These are phyloP conservation scores for Atta cephalotes DNA, from an alignment of 1,140 invertebrate genomes.

Conservation along the genomic window DNA sequence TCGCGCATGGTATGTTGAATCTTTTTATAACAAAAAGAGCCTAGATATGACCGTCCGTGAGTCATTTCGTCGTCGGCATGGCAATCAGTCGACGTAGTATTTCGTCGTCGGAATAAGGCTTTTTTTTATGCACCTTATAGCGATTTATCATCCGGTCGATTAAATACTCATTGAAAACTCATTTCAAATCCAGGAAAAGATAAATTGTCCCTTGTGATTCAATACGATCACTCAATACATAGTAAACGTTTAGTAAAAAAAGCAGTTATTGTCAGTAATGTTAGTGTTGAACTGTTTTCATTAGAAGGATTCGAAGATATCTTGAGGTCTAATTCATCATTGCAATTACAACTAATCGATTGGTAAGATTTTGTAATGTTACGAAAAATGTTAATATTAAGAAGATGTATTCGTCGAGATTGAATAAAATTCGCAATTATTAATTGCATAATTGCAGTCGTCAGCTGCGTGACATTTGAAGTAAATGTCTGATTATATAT, in stretches of 20 bases:
- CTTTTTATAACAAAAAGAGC: slow-evolving; percentile 72
- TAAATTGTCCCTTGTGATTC: neutral
- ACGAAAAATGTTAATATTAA: neutral
- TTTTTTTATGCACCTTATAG: neutral
- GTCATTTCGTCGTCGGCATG: slow-evolving; percentile 48
- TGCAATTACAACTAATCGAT: neutral
- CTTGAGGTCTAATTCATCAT: neutral
- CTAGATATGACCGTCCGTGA: slow-evolving; percentile 63
- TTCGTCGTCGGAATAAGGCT: neutral
- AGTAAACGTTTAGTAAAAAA: neutral
- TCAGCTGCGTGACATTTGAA: slow-evolving; percentile 44
- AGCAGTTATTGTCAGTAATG: neutral
- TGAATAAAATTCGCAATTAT: slow-evolving; percentile 20
- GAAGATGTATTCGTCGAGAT: neutral
- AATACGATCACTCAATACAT: neutral
- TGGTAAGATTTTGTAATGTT: neutral
- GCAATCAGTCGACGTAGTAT: slow-evolving; percentile 23
- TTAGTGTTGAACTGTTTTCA: neutral
- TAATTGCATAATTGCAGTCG: slow-evolving; percentile 30
- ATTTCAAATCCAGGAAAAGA: neutral
- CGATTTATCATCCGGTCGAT: slow-evolving; percentile 26
- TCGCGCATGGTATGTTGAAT: slow-evolving; percentile 61
- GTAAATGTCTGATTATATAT: slow-evolving; percentile 41
- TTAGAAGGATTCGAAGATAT: neutral
- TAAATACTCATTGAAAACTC: slow-evolving; percentile 29